phyloP scores from a whole-genome alignment of 2,888 invertebrate species.

The Ormia ochracea region DNA sequence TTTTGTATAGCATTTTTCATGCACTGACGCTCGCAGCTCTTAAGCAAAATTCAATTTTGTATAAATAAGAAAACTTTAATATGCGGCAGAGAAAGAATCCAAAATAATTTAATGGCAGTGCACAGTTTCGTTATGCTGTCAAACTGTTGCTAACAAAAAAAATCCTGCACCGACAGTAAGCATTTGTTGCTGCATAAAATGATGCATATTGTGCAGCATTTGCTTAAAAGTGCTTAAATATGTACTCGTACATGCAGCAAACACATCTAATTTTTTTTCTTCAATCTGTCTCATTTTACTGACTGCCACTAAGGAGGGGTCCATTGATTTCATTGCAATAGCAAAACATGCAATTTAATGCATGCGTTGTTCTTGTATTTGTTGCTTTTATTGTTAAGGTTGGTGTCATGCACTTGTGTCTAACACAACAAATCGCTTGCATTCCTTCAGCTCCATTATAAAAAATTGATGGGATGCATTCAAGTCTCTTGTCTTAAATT shows the following conservation, averaged over 20 bases:
- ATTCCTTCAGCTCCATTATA: slow-evolving; percentile 68
- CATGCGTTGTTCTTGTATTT: slow-evolving; percentile 46
- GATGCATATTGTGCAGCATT: slow-evolving; percentile 20
- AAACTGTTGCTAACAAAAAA: slow-evolving; percentile 32
- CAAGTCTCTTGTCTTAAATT: neutral
- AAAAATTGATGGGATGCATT: slow-evolving; percentile 72
- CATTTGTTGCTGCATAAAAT: slow-evolving; percentile 55
- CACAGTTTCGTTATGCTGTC: slow-evolving; percentile 40
- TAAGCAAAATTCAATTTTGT: neutral
- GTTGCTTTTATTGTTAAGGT: slow-evolving; percentile 16
- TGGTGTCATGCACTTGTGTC: slow-evolving; percentile 64
- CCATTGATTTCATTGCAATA: slow-evolving; percentile 56
- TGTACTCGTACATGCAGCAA: neutral
- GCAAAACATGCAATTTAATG: slow-evolving; percentile 53
- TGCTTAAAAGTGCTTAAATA: neutral
- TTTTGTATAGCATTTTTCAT: neutral
- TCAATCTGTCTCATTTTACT: slow-evolving; percentile 6
- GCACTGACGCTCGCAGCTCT: neutral
- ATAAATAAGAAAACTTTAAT: neutral
- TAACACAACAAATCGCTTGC: slow-evolving; percentile 73
- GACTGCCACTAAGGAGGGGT: slow-evolving; percentile 66
- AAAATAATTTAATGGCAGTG: slow-evolving; percentile 26
- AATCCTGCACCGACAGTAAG: slow-evolving; percentile 32
- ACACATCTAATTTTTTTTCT: neutral
- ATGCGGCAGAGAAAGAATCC: neutral